Base-by-base conservation (phyloP, 2,113 vertebrate species). In the Pangasianodon hypophthalmus region DNA sequence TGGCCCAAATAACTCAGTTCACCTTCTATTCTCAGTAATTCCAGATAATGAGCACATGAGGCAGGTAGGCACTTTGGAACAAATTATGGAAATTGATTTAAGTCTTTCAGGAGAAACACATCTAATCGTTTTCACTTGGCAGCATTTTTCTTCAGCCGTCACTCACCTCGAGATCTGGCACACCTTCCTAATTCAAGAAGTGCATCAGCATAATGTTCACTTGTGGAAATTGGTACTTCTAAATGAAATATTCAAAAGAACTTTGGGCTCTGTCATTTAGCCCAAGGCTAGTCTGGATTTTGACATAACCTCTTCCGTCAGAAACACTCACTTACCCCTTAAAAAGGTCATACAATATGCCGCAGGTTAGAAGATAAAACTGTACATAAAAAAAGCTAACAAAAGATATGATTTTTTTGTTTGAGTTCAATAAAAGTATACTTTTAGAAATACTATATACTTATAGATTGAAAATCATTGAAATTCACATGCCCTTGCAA, bases 21-120 rank as follows among this genome's bases (percentile, higher is more conserved):
- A 86, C 46, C 73, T 87, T 48, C 54, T 48, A 79, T 87, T 79
- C 73, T 62, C 16, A 16, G 44, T 87, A 87, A 77, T 87, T 87
- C 52, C 71, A 79, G 52, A 79, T 87, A 87, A 87, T 79, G 71
- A 87, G 71, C 73, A 3, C 73, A 58, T 62, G 73, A 32, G 48
- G 26, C 73, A 41, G 52, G 71, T 79, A 77, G 13, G 54, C 54
- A 77, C 73, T 87, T 69, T 87, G 52, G 54, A 87, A 60, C 71
- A 79, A 87, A 87, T 87, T 56, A 87, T 87, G 86, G 71, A 60
- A 87, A 87, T 87, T 77, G 73, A 56, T 87, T 41, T 77, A 56
- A 52, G 71, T 60, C 56, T 84, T 84, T 79, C 54, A 41, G 86
- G 86, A 87, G 46, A 87, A 87, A 75, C 67, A 32, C 10, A 54